Base-by-base conservation (phyloP, 2,797 vertebrate genomes). In the Remorina albescens region DNA sequence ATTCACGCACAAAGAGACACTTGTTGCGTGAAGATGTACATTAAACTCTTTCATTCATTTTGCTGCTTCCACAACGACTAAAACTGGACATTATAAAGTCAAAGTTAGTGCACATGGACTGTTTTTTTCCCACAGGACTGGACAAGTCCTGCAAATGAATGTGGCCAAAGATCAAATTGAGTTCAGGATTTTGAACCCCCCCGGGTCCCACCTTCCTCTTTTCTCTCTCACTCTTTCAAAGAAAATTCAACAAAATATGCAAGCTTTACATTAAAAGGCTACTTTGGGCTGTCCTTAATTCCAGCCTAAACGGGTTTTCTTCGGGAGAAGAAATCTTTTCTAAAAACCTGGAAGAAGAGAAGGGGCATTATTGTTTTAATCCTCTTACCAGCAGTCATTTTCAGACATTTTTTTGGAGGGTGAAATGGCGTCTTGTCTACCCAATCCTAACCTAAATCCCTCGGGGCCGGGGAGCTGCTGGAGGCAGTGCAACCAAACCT, bases 321-420 rank as follows among this genome's bases (percentile, higher is more conserved):
- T 92, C 95, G 95, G 96, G 95, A 98, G 96, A 97, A 98, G 94
- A 96, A 98, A 97, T 97, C 97, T 98, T 97, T 97, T 97, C 96
- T 96, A 91, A 95, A 96, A 95, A 95, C 90, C 95, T 95, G 93
- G 94, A 95, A 96, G 96, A 96, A 97, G 96, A 97, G 96, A 96
- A n/a, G 95, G 95, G 95, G 97, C 95, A 97, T 98, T 98, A 98
- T 97, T 96, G 93, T 96, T 97, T 96, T 99, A 99, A 99, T 99
- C 98, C 97, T 98, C 97, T 99, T 99, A 99, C 93, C 95, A 95
- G 95, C 96, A 96, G 95, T 97, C 96, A 97, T 96, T 96, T 96
- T 94, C 95, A 97, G 95, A 96, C 95, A 94, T 95, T 95, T 92
- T 96, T 92, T 96, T 95, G 94, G 95, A 96, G 95, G 95, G 96